Conservation (phyloP, 2,888 invertebrate species). For the Xylophagus ater region DNA sequence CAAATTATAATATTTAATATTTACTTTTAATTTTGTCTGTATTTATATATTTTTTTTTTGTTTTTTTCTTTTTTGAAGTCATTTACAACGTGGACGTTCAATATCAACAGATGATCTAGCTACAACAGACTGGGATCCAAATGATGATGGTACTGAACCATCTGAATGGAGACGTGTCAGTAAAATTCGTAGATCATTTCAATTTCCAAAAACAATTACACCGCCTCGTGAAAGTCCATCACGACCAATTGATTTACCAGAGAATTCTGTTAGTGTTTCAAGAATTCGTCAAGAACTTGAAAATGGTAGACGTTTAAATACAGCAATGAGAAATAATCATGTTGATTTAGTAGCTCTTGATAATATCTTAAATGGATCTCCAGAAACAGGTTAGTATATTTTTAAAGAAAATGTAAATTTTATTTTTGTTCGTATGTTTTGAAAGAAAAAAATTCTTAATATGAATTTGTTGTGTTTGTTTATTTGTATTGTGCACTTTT, state of each 20-base stretch:
- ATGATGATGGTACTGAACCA: conserved; percentile 33
- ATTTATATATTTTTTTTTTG: no score
- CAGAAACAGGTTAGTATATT: conserved; percentile 14
- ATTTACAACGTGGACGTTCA: conserved; percentile 33
- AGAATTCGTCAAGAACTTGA: conserved; percentile 46
- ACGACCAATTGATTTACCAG: conserved; percentile 37
- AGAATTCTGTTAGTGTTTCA: conserved; percentile 43
- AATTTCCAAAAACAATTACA: conserved; percentile 47
- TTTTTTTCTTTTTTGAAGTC: conserved; percentile 5
- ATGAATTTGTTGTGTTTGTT: no score
- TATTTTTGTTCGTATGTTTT: not conserved
- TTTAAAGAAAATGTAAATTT: not conserved
- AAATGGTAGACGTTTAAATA: conserved; percentile 43
- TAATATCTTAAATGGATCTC: conserved; percentile 37
- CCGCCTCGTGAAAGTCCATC: conserved; percentile 14
- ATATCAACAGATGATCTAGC: conserved; percentile 43
- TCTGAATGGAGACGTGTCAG: conserved; percentile 56
- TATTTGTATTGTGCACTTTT: no score
- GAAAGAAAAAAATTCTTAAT: no score
- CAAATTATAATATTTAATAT: not conserved
- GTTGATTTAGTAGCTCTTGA: conserved; percentile 45
- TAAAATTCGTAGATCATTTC: conserved; percentile 52
- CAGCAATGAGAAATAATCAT: conserved; percentile 44
- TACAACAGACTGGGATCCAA: conserved; percentile 31
- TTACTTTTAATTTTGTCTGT: no score